These are phyloP conservation scores for Carcina quercana DNA, from an alignment of 2,888 invertebrate species.

Conservation along the genomic window DNA sequence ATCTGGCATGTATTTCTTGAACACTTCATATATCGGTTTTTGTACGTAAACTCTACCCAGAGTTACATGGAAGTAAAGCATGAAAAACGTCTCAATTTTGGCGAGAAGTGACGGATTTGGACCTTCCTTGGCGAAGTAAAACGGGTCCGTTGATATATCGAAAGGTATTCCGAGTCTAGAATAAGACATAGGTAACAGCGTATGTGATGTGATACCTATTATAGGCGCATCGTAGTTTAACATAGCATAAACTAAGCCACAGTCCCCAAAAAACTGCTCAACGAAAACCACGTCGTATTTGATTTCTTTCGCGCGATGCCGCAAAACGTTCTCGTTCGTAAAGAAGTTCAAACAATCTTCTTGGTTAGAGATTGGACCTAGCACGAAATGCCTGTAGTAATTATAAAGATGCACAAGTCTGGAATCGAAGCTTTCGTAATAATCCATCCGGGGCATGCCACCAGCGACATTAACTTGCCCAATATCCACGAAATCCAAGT, in stretches of 20 bases:
- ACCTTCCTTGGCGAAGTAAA: conserved; percentile 49
- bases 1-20: conserved; percentile 50
- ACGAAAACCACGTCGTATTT: conserved; percentile 61
- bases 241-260: conserved; percentile 49
- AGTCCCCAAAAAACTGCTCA: conserved; percentile 62
- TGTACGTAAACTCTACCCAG: conserved; percentile 36
- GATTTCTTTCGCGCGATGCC: conserved; percentile 26
- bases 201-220: conserved; percentile 68
- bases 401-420: conserved; percentile 21
- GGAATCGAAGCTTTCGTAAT: conserved; percentile 21
- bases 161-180: conserved; percentile 60
- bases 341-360: conserved; percentile 42
- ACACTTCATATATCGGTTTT: conserved; percentile 37
- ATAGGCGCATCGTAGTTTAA: conserved; percentile 56
- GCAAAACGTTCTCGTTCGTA: conserved; percentile 30
- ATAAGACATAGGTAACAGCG: conserved; percentile 60
- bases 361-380: conserved; percentile 10
- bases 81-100: conserved; percentile 34
- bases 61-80: conserved; percentile 26
- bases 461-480: conserved; percentile 14
- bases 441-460: conserved; percentile 10
- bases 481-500: conserved; percentile 69
- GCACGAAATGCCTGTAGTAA: conserved; percentile 24
- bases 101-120: conserved; percentile 34
- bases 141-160: conserved; percentile 61